Evolutionary conservation across 2,113 vertebrate genomes (phyloP).

Genomic region (Ellobius talpinus): DNA sequence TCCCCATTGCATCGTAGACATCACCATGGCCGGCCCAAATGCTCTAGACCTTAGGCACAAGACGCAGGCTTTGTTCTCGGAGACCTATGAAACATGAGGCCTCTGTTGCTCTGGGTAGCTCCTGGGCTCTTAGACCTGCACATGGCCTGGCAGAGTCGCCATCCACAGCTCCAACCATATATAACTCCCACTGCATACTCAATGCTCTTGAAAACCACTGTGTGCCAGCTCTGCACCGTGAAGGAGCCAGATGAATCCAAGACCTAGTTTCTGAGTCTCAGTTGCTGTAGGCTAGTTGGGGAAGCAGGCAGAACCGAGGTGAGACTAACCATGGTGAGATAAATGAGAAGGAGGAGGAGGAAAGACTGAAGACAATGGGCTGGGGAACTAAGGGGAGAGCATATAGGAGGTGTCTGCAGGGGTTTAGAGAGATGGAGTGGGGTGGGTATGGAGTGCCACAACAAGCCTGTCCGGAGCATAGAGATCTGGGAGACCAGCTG

Average conservation of each 20-base stretch:
- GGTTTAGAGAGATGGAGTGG: neutral
- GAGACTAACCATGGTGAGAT: no score
- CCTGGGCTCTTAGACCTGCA: neutral
- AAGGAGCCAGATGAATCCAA: neutral
- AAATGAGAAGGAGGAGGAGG: neutral
- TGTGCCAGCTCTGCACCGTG: neutral
- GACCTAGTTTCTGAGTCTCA: neutral
- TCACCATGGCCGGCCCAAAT: neutral
- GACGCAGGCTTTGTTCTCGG: neutral
- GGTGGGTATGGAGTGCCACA: neutral
- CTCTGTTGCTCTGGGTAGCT: neutral
- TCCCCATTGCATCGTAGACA: neutral
- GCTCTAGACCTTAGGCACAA: neutral
- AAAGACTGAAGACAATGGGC: neutral
- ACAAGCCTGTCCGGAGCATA: neutral
- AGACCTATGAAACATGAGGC: neutral
- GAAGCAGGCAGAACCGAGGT: neutral
- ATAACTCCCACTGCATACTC: neutral
- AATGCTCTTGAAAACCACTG: neutral
- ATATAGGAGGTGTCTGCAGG: neutral
- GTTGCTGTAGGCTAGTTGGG: neutral
- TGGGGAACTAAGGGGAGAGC: neutral
- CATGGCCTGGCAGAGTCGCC: neutral
- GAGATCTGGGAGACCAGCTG: neutral
- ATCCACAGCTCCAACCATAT: neutral